Percentiles rank a stretch among this genome's conserved stretches.
Evolutionary conservation across 92 coral and sea anemone genomes (phyloP).

Genomic region (Umimayanthus kanabou): DNA sequence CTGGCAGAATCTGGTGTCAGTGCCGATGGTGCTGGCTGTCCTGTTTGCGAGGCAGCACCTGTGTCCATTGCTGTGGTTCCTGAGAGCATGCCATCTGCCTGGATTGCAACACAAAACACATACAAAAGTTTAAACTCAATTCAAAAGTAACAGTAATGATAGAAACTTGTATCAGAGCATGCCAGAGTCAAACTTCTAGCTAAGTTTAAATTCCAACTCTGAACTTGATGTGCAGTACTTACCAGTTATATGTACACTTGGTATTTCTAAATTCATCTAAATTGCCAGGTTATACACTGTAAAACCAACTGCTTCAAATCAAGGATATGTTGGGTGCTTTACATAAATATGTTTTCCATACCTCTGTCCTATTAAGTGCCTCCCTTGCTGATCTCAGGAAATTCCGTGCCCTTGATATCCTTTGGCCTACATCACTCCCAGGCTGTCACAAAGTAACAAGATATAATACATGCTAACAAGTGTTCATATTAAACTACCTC

Average conservation of each 20-base stretch:
- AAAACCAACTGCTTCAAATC: too few relatives aligned
- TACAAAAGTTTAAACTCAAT: neutral
- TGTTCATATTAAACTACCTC: too few relatives aligned
- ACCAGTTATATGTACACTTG: too few relatives aligned
- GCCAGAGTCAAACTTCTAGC: neutral
- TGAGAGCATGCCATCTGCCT: slow-evolving; percentile 74
- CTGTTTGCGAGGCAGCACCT: slow-evolving; percentile 14
- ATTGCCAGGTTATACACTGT: too few relatives aligned
- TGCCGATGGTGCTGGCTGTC: slow-evolving; percentile 22
- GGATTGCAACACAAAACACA: neutral
- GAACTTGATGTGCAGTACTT: too few relatives aligned
- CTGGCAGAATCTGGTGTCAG: neutral
- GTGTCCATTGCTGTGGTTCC: slow-evolving; percentile 58
- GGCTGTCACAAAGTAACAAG: slow-evolving; percentile 43
- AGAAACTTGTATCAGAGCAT: neutral
- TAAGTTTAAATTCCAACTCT: too few relatives aligned
- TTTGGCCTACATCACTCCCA: slow-evolving; percentile 86
- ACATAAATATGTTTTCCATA: neutral
- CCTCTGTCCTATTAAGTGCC: slow-evolving; percentile 82
- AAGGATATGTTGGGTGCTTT: too few relatives aligned
- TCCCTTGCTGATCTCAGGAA: slow-evolving; percentile 69
- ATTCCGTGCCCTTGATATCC: slow-evolving; percentile 87
- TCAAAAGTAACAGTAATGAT: neutral
- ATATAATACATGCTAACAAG: neutral
- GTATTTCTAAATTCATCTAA: too few relatives aligned